Base-by-base conservation (phyloP, 92 coral and sea anemone species). In the Siderastrea siderea region DNA sequence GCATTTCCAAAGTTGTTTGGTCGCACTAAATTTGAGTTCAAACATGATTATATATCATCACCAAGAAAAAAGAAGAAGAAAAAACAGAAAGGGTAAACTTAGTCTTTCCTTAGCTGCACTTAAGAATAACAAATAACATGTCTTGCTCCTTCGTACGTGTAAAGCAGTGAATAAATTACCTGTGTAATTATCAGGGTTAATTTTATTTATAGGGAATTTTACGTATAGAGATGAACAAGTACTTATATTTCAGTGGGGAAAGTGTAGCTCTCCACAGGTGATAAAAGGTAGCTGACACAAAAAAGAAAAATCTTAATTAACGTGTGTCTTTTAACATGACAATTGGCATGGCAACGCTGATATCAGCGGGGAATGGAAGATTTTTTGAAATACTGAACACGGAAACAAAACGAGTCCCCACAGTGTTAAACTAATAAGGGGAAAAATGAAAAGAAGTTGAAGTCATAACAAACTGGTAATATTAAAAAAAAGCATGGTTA, bases 311-410 rank as follows among this genome's bases (percentile, higher is more conserved):
- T 72, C 57, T 3, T 12, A 8, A 13, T 52, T 7, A 80, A 80
- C 19, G 68, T 53, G 44, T 17, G 48, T 55, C 69, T 44, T 59
- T 58, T n/a, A 69, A n/a, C 17, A 45, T 69, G 69, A 46, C 78
- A 71, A 57, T 47, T 55, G 50, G 68, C 70, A 57, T 82, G 46
- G 58, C 49, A 82, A 82, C 66, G 19, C 45, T 7, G 12, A 58
- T 47, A 55, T 47, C 78, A 82, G 78, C 86, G 43, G 77, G 76
- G 68, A 81, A 68, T 79, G 8, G 10, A 4, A 45, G 52, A 73
- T 43, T 44, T 81, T 58, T 58, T 68, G 7, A 5, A 69, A 55
- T 55, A 69, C 49, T 47, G 69, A 17, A 70, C 53, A 69, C 14
- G 47, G 57, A 80, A 67, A 67, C 50, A 69, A 70, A 45, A 47